Evolutionary conservation across 2,797 vertebrate genomes (phyloP).

Genomic region (Galaxias olidus): DNA sequence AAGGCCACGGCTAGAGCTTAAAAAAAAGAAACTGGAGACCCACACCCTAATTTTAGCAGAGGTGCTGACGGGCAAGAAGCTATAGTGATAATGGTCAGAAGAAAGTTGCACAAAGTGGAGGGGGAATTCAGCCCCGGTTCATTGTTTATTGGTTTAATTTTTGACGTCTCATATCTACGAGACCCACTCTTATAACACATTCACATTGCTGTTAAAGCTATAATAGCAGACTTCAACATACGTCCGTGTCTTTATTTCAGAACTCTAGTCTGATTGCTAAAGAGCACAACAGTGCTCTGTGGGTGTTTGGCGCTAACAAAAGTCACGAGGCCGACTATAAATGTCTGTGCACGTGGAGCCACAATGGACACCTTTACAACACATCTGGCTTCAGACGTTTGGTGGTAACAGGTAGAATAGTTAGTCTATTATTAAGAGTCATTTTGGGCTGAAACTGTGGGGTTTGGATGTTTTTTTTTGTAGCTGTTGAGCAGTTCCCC

Average conservation of each 20-base stretch:
- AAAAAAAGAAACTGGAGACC: background rate
- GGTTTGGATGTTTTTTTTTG: too few relatives aligned
- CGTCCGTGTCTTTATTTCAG: conserved; percentile 27
- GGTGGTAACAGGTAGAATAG: conserved; percentile 45
- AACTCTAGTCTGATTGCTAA: conserved; percentile 15
- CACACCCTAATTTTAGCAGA: background rate
- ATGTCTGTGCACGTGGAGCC: conserved; percentile 69
- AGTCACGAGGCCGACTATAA: conserved; percentile 67
- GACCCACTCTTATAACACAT: background rate
- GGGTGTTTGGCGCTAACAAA: conserved; percentile 6
- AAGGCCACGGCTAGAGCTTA: too few relatives aligned
- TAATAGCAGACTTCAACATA: background rate
- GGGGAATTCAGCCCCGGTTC: too few relatives aligned
- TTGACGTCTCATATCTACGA: too few relatives aligned
- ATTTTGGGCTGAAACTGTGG: too few relatives aligned
- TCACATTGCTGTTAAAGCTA: background rate
- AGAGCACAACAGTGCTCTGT: rapidly evolving
- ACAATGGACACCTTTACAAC: conserved; percentile 56
- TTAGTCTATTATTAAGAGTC: background rate
- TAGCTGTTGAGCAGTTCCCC: too few relatives aligned
- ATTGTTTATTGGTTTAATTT: background rate
- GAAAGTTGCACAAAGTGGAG: too few relatives aligned
- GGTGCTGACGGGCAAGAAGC: background rate
- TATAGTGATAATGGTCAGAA: background rate
- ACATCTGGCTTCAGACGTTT: conserved; percentile 66